Evolutionary conservation across 1,140 invertebrate species (phyloP), one percentile per base, ranked within the genome.

Genomic region (Aphis craccivora): DNA sequence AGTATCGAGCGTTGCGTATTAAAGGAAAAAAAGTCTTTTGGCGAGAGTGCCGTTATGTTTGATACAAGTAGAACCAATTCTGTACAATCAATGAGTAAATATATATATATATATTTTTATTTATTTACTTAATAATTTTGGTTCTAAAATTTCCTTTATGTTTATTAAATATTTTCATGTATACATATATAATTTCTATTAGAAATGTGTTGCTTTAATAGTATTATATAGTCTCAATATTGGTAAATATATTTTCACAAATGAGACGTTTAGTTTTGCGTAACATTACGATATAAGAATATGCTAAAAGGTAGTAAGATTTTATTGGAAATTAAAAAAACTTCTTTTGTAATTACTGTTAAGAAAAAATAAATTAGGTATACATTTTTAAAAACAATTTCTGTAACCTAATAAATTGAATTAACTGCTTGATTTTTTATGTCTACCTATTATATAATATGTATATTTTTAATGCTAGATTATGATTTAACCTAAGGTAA

Each of bases 21-120:
- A 25, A 40, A 90, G 1, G 37, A 23, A 25, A 90, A 60, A 25
- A 4, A 55, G 22, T 90, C 88, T 23, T 90, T 90, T 55, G 51
- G 88, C 35, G 88, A 90, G 23, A 90, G 51, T 30, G 53, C 37
- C 7, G 35, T 55, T 18, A 60, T 90, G 87, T 89, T 89, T 25
- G 14, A 90, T 5, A 55, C n/a, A 40, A 2, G 0, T 40, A 90
- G 88, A 25, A 60, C 4, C 0, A 90, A 35, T 43, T 90, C 37
- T 14, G 88, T 55, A 14, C 53, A 60, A 60, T 55, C 88, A 60
- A 60, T 90, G 40, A 90, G 88, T 90, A 90, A 35, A 88, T 40
- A 40, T 2, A 40, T 40, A 40, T 40, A 40, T 40, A 40, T 2
- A 40, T 40, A 40, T 40, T 2, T 40, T 40, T 40, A 40, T 40